phyloP scores from a whole-genome alignment of 2,888 invertebrate species.

The Adelphocoris suturalis region DNA sequence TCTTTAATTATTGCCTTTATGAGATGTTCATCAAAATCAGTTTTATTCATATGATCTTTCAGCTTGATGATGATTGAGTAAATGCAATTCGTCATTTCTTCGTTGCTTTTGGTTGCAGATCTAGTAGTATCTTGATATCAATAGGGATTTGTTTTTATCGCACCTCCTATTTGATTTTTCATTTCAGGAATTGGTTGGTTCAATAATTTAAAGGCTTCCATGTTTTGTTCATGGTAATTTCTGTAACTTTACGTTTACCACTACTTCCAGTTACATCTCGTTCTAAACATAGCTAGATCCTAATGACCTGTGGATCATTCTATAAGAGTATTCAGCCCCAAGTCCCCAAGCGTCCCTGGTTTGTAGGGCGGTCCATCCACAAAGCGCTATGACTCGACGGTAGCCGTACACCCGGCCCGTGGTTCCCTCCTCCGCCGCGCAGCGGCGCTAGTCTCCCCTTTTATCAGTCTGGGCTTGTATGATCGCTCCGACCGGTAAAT shows the following conservation, averaged over 20 bases:
- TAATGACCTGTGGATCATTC: no score
- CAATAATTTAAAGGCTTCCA: not conserved
- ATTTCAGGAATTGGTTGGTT: not conserved
- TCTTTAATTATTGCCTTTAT: not conserved
- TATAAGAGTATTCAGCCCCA: no score
- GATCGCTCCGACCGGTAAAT: no score
- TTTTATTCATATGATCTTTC: not conserved
- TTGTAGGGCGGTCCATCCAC: no score
- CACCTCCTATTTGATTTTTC: constrained; percentile 5
- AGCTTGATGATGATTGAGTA: constrained; percentile 13
- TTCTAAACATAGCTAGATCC: no score
- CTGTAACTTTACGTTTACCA: constrained; percentile 12
- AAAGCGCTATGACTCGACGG: no score
- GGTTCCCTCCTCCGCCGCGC: no score
- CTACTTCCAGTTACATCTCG: constrained; percentile 7
- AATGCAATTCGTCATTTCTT: constrained; percentile 9
- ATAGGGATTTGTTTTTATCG: constrained; percentile 13
- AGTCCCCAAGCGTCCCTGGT: no score
- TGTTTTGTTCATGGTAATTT: not conserved
- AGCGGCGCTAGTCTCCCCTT: no score
- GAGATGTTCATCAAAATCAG: not conserved
- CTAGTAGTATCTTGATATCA: not conserved
- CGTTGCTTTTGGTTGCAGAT: not conserved
- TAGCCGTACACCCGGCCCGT: no score
- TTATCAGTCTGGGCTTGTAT: no score